Evolutionary conservation across 2,888 invertebrate genomes (phyloP), one percentile per base, ranked within the genome.

Genomic region (Onthophagus sagittarius): DNA sequence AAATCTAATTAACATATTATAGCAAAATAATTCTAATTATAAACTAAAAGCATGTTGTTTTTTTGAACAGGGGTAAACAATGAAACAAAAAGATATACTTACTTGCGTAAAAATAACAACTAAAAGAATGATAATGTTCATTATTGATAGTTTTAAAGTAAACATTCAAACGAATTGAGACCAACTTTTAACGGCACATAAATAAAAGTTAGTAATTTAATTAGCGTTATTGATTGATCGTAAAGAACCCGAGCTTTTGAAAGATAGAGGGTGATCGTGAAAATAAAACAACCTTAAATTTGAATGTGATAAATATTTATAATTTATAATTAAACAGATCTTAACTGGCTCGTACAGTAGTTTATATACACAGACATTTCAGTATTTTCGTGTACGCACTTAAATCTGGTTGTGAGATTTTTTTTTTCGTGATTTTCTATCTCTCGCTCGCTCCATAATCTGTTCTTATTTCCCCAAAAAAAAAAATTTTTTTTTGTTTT

Each of bases 31-130:
- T n/a, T n/a, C 23, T 23, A 23, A 23, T 23, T n/a, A 87, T 84
- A 1, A 88, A 88, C 91, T 92, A 83, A 39, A 87, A 86, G 62
- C 11, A 69, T n/a, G 53, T 39, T n/a, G 31, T 14, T 33, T 64
- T 15, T 62, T 7, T 64, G 64, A 1, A 23, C 3, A 1, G 23
- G 23, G 1, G 3, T 23, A 23, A 23, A 23, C 23, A 23, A 1
- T 23, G 23, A 23, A 23, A 3, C 23, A 23, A 23, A 23, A 23
- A n/a, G n/a, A 23, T 23, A 23, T 23, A 23, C 23, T 23, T 23
- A 23, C 23, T 23, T 23, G 23, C 3, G 23, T 23, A 23, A 23
- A 23, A 23, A 23, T 23, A 23, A 23, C 23, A 23, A 23, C 2
- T 23, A 23, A 23, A 23, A 23, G 23, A 23, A 23, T 23, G 23